Evolutionary conservation across 2,797 vertebrate genomes (phyloP), one percentile per base, ranked within the genome.

Genomic region (Sebastes aleutianus): DNA sequence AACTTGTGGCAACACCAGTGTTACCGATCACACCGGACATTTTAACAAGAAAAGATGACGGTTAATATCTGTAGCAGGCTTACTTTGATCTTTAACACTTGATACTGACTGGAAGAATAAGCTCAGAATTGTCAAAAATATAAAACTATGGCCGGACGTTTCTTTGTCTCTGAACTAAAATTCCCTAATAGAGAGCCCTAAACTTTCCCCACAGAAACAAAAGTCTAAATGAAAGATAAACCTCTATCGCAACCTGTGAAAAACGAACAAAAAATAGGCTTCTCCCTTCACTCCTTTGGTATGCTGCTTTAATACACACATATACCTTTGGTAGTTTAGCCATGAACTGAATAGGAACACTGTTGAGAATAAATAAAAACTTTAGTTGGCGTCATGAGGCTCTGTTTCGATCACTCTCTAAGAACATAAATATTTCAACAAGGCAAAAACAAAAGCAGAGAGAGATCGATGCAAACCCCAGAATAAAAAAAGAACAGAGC

Each of bases 351-450:
- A 69, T 4, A 36, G 20, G 24, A 69, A 56, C 20, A 14, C 7
- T 39, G 12, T 39, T 32, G 24, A 79, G 26, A 70, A 69, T 65
- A 29, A 65, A 68, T 34, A 56, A 66, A 53, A 59, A 24, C 14
- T 10, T 54, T 6, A 62, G 50, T 69, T 66, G 64, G 22, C 11
- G 20, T 61, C 31, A 50, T 39, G 36, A 39, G 32, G 27, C 59
- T 78, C 36, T 70, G 24, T 54, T 77, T 39, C 4, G 9, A 74
- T 79, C 26, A 43, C 26, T 58, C 61, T 18, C 27, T 26, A 2
- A 62, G 27, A 73, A 16, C 22, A 76, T 76, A n/a, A 74, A 74
- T 82, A 74, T 82, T 82, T 84, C 53, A 78, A 24, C 16, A 57
- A 36, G 66, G 31, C 32, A 57, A 57, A 67, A 72, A 64, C 20